Evolutionary conservation across 1,140 invertebrate genomes (phyloP).

Genomic region (Streblospio benedicti): DNA sequence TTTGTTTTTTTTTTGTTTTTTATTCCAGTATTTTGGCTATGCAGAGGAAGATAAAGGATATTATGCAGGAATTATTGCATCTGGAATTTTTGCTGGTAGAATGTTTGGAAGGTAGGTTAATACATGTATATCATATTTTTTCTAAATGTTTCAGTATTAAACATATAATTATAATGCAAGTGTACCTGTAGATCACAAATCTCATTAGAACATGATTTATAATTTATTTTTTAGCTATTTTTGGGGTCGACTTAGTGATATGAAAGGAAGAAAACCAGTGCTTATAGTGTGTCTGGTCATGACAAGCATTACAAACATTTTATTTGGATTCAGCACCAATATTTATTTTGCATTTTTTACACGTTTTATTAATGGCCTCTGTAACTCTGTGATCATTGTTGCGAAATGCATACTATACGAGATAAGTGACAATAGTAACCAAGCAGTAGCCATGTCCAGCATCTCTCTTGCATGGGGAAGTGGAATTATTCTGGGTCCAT

Average conservation of each 20-base stretch:
- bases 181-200: too few species aligned
- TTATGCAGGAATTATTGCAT: constrained; percentile 36
- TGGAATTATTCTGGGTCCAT: constrained; percentile 36
- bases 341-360: constrained; percentile 28
- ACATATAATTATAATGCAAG: not conserved
- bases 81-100: constrained; percentile 36
- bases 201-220: too few species aligned
- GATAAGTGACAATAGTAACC: constrained; percentile 39
- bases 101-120: constrained; percentile 30
- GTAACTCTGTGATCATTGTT: constrained; percentile 33
- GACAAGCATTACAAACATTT: constrained; percentile 29
- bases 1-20: constrained; percentile 9
- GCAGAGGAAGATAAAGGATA: constrained; percentile 38
- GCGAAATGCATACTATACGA: constrained; percentile 39
- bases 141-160: not conserved
- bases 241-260: constrained; percentile 43
- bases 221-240: constrained; percentile 31
- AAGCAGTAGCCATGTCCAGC: constrained; percentile 37
- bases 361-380: constrained; percentile 32
- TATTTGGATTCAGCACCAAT: constrained; percentile 36
- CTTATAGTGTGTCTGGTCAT: constrained; percentile 28
- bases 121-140: not conserved
- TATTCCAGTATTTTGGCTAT: constrained; percentile 39
- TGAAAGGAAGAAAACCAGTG: constrained; percentile 29
- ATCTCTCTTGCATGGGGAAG: constrained; percentile 36